Evolutionary conservation across 1,140 invertebrate genomes (phyloP), one percentile per base, ranked within the genome.

Genomic region (Pseudobourletiella spinata): DNA sequence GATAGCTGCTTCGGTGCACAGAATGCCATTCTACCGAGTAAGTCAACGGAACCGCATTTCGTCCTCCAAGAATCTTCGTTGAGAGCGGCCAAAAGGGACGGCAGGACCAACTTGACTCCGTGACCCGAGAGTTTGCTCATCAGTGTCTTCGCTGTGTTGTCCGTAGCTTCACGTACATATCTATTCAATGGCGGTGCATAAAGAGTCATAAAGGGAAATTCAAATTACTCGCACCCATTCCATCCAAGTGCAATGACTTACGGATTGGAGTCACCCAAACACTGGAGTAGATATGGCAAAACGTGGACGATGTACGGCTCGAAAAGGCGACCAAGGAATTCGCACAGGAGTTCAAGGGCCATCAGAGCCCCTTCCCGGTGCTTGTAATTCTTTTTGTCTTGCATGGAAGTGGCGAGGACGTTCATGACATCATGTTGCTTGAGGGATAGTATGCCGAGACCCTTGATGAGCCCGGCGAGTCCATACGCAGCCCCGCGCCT

Each of bases 61-160:
- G 96, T 99, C 73, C 97, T 79, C 97, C 97, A 99, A 1, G 93
- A 95, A 78, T 99, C 95, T 75, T 98, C 91, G 74, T 98, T 90
- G 39, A 99, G 78, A 50, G 93, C 95, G 66, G 87, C 86, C 35
- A 99, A 77, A 52, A 99, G 80, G 70, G 93, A 89, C 0, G 85
- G 85, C 52, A 98, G 78, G 48, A 99, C 90, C 2, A 99, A 80
- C 77, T 98, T 98, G 6, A 98, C 95, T 43, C 96, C 96, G 78
- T 97, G 93, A 60, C 89, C 91, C 42, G 89, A 94, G 22, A 99
- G 77, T 76, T 94, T 93, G 69, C 88, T 90, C 84, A 86, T 86
- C 44, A 86, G 79, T 75, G 77, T 89, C 75, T 88, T 88, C 18
- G 95, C 90, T 56, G 91, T 94, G 71, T 94, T 91, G 76, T 95